These are phyloP conservation scores for Megaceryle torquata DNA, from an alignment of 2,113 vertebrate species.

Conservation along the genomic window DNA sequence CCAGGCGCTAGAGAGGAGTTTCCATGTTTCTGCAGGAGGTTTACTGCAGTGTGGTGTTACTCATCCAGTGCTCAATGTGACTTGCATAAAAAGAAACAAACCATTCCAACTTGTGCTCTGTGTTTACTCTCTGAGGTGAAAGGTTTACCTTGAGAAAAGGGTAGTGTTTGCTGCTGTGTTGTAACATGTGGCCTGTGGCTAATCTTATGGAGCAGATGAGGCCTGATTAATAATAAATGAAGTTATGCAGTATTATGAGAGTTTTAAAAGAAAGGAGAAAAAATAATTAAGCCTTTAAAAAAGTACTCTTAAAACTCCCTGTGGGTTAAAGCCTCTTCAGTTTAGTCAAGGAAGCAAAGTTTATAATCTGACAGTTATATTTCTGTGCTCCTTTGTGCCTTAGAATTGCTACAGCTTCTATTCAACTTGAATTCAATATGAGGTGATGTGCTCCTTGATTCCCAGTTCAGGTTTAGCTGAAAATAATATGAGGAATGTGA, in stretches of 20 bases:
- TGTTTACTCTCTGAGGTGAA: background rate
- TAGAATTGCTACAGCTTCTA: background rate
- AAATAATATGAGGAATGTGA: background rate
- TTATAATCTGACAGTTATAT: background rate
- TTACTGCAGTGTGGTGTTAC: background rate
- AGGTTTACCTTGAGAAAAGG: background rate
- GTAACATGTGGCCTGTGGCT: background rate
- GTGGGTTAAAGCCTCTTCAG: background rate
- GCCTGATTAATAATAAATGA: constrained; percentile 30
- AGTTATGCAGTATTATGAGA: background rate
- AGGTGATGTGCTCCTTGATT: background rate
- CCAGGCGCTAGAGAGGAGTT: background rate
- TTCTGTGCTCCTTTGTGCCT: background rate
- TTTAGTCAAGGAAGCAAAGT: background rate
- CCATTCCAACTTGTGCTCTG: background rate
- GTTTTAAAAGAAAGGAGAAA: background rate
- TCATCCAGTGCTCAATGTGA: background rate
- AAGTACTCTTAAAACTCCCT: background rate
- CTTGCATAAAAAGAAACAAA: background rate
- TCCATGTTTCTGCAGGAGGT: background rate
- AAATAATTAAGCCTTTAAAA: background rate
- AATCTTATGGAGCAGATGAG: constrained; percentile 5
- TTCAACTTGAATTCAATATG: background rate
- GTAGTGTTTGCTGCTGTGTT: background rate
- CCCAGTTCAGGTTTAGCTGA: background rate